Percentiles rank a stretch among this genome's conserved stretches.
phyloP scores from a whole-genome alignment of 1,140 invertebrate genomes.

The Ruditapes philippinarum region DNA sequence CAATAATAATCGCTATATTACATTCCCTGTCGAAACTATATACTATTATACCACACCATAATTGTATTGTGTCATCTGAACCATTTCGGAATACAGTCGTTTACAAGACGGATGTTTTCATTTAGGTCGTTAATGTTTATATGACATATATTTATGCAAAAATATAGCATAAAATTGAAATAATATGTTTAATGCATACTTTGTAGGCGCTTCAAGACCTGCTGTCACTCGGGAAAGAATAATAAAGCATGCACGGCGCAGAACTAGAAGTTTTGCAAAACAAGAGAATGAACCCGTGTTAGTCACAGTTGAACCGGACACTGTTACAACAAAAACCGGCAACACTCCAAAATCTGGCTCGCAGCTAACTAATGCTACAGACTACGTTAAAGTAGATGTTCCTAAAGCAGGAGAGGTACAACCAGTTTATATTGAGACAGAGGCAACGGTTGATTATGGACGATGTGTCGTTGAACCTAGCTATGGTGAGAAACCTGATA shows the following conservation, averaged over 20 bases:
- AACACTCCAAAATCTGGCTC: neutral
- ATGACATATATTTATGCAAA: too few species aligned
- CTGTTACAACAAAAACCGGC: neutral
- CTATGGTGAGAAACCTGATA: neutral
- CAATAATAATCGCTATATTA: too few species aligned
- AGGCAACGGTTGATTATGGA: constrained; percentile 10
- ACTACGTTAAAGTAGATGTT: neutral
- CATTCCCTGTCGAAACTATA: too few species aligned
- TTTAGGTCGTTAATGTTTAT: too few species aligned
- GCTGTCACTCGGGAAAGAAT: neutral
- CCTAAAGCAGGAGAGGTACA: neutral
- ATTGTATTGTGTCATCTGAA: too few species aligned
- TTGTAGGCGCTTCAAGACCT: too few species aligned
- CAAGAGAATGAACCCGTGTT: neutral
- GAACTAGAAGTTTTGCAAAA: neutral
- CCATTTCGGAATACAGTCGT: too few species aligned
- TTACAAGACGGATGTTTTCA: too few species aligned
- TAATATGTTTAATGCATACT: too few species aligned
- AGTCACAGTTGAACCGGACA: neutral
- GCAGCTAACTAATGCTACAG: neutral
- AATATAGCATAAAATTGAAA: too few species aligned
- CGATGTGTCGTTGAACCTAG: neutral
- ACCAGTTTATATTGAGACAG: neutral
- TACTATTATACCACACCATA: too few species aligned
- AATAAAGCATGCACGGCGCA: neutral